A percentile compares a stretch with the other conserved stretches of the same genome.
Conservation (phyloP, 2,888 invertebrate species). For the Gastrophysa polygoni region DNA sequence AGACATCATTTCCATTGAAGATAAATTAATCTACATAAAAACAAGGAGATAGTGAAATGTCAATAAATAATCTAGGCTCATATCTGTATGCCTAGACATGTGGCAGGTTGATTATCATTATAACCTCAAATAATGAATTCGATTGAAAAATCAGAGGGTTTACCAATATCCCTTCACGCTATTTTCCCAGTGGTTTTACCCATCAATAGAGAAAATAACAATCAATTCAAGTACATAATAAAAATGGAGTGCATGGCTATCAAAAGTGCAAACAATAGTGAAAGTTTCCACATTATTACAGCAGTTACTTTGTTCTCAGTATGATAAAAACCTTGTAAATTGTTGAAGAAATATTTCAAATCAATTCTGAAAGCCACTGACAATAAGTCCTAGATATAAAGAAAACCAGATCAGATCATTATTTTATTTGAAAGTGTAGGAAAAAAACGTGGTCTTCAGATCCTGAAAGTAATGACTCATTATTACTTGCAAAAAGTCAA, state of each 20-base stretch:
- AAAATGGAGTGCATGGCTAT: background rate
- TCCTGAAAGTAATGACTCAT: background rate
- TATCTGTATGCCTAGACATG: background rate
- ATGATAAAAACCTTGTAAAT: constrained; percentile 12
- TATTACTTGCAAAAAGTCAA: background rate
- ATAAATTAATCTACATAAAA: background rate
- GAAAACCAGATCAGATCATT: too few species aligned
- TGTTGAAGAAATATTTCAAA: too few species aligned
- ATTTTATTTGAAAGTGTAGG: too few species aligned
- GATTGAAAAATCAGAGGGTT: background rate
- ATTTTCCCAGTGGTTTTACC: too few species aligned
- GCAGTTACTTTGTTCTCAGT: constrained; percentile 26
- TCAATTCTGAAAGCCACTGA: too few species aligned
- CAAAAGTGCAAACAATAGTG: constrained; percentile 34
- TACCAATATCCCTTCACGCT: too few species aligned
- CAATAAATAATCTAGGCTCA: background rate
- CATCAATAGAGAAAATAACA: too few species aligned
- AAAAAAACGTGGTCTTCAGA: background rate
- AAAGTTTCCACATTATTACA: constrained; percentile 29
- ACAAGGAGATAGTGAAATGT: background rate
- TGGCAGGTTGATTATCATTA: background rate
- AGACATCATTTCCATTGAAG: too few species aligned
- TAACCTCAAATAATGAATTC: background rate
- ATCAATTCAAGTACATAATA: background rate
- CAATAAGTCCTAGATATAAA: too few species aligned